A percentile compares a stretch with the other conserved stretches of the same genome.
Conservation (phyloP, 2,113 vertebrate species). For the Micronycteris hirsuta region DNA sequence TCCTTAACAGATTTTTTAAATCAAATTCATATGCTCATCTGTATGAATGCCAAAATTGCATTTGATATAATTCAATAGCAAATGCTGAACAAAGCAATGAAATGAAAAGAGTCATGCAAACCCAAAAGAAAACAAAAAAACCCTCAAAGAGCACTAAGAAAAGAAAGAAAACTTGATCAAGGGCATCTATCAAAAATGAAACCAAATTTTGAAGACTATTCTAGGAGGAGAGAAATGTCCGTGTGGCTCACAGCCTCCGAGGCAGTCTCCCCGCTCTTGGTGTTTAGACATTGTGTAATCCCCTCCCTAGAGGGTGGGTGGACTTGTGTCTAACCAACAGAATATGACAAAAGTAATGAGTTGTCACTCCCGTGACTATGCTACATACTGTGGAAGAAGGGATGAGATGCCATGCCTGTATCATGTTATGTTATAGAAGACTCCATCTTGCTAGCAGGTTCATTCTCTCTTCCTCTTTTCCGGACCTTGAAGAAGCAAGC, state of each 20-base stretch:
- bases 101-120: not conserved
- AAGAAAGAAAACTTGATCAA: not conserved
- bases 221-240: not conserved
- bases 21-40: not conserved
- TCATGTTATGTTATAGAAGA: fast-evolving
- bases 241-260: not conserved
- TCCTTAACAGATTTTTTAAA: constrained; percentile 15
- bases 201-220: not conserved
- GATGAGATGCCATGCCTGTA: not conserved
- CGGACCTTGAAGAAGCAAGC: not conserved
- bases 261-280: too few relatives aligned
- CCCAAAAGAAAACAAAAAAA: not conserved
- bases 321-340: not conserved
- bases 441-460: not conserved
- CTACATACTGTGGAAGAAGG: not conserved
- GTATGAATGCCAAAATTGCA: not conserved
- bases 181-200: not conserved
- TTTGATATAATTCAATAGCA: not conserved
- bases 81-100: not conserved
- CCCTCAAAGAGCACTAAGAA: not conserved
- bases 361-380: not conserved
- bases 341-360: not conserved
- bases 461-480: not conserved
- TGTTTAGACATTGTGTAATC: not conserved
- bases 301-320: not conserved